These are phyloP conservation scores for Procambarus clarkii DNA, from an alignment of 1,140 invertebrate species.

Conservation along the genomic window DNA sequence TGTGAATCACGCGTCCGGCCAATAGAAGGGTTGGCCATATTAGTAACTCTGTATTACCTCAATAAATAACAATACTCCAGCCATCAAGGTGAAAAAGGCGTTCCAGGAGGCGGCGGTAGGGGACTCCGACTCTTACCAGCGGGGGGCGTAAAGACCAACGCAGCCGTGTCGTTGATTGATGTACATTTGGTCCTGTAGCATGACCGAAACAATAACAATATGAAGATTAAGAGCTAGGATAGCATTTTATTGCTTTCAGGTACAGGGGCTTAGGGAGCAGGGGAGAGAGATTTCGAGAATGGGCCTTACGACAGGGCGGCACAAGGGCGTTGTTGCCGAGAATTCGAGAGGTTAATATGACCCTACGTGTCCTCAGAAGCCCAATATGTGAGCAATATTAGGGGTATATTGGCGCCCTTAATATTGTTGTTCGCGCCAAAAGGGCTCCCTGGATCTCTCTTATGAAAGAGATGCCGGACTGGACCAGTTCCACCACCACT, in stretches of 20 bases:
- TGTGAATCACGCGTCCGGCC: slow-evolving; percentile 61
- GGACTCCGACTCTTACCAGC: slow-evolving; percentile 30
- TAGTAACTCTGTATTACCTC: slow-evolving; percentile 67
- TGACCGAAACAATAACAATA: slow-evolving; percentile 70
- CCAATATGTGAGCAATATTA: slow-evolving; percentile 70
- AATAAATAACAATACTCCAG: slow-evolving; percentile 65
- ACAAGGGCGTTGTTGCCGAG: slow-evolving; percentile 2
- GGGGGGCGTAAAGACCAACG: slow-evolving; percentile 25
- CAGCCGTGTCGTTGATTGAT: slow-evolving; percentile 59
- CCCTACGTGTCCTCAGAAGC: slow-evolving; percentile 20
- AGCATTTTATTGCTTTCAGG: slow-evolving; percentile 66
- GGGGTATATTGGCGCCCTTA: slow-evolving; percentile 69
- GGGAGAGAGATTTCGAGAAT: neutral
- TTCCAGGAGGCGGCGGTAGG: neutral
- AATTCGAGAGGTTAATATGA: slow-evolving; percentile 7
- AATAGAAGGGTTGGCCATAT: slow-evolving; percentile 69
- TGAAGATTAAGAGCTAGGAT: slow-evolving; percentile 69
- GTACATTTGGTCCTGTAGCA: slow-evolving; percentile 66
- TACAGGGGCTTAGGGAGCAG: slow-evolving; percentile 33
- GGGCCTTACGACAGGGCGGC: neutral
- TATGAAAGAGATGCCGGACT: slow-evolving; percentile 55
- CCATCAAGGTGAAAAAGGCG: slow-evolving; percentile 43
- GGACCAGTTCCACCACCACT: neutral
- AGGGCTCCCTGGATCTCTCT: slow-evolving; percentile 45
- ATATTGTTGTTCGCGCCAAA: slow-evolving; percentile 69